These are phyloP conservation scores for Nemoura dubitans DNA, from an alignment of 2,888 invertebrate genomes.

Conservation along the genomic window DNA sequence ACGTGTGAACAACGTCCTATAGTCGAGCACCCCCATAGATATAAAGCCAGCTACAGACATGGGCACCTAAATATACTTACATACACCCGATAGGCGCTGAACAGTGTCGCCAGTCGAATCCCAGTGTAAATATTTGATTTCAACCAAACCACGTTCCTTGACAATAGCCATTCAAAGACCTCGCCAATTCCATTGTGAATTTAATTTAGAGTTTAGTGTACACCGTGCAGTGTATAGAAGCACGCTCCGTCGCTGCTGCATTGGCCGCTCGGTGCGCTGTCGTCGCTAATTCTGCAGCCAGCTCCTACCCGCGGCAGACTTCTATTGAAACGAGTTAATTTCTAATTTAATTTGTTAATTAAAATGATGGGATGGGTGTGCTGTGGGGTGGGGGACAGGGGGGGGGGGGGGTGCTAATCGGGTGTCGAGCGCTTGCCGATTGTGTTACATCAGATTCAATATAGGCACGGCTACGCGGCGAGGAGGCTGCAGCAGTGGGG, in stretches of 20 bases:
- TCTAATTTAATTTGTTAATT: slow-evolving; percentile 66
- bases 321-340: slow-evolving; percentile 61
- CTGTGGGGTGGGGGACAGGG: slow-evolving; percentile 19
- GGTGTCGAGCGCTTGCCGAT: slow-evolving; percentile 29
- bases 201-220: slow-evolving; percentile 38
- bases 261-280: background rate
- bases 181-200: slow-evolving; percentile 40
- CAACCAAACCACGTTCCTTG: background rate
- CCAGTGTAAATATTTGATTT: slow-evolving; percentile 39
- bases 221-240: too few relatives aligned
- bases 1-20: background rate
- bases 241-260: background rate
- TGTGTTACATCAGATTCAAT: slow-evolving; percentile 35
- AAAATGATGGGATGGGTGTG: slow-evolving; percentile 59
- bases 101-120: background rate
- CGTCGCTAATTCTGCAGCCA: slow-evolving; percentile 21
- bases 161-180: slow-evolving; percentile 41
- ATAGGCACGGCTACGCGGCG: background rate
- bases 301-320: slow-evolving; percentile 18
- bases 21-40: background rate
- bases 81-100: background rate
- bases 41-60: background rate
- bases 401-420: slow-evolving; percentile 38
- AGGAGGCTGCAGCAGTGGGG: background rate
- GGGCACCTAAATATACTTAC: background rate